phyloP scores from a whole-genome alignment of 2,797 vertebrate genomes.

The Lithobates pipiens region DNA sequence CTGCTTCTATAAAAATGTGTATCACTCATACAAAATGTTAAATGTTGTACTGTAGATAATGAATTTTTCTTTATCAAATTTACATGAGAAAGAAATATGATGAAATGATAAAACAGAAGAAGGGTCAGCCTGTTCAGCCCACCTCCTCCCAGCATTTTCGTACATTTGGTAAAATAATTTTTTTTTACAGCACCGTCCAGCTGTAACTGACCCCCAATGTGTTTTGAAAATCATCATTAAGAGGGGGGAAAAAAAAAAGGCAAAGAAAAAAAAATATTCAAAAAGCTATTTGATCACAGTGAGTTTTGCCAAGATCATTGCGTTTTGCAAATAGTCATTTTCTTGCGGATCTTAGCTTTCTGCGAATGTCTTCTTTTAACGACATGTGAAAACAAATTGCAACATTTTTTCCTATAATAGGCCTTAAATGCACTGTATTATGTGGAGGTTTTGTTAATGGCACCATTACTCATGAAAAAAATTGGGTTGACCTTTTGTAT shows the following conservation, averaged over 20 bases:
- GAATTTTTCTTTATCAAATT: not conserved
- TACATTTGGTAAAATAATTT: no score
- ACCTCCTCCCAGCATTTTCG: no score
- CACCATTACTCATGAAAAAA: slow-evolving; percentile 62
- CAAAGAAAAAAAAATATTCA: not conserved
- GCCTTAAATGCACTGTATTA: slow-evolving; percentile 63
- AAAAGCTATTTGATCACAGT: not conserved
- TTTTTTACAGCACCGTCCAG: not conserved
- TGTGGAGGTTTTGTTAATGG: slow-evolving; percentile 62
- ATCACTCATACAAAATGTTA: no score
- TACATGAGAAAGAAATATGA: no score
- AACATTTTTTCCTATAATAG: slow-evolving; percentile 63
- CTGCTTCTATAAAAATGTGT: no score
- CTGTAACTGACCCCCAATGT: not conserved
- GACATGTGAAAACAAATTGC: slow-evolving; percentile 61
- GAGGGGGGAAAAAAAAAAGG: not conserved
- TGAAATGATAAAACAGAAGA: no score
- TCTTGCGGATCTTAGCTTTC: slow-evolving; percentile 50
- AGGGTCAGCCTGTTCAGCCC: no score
- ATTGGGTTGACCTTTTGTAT: slow-evolving; percentile 63
- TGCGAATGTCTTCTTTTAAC: slow-evolving; percentile 59
- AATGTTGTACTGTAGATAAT: no score
- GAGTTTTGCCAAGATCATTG: slow-evolving; percentile 36
- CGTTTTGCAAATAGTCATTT: slow-evolving; percentile 44
- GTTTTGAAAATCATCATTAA: not conserved